phyloP scores from a whole-genome alignment of 2,888 invertebrate species.

The Brassicogethes aeneus region DNA sequence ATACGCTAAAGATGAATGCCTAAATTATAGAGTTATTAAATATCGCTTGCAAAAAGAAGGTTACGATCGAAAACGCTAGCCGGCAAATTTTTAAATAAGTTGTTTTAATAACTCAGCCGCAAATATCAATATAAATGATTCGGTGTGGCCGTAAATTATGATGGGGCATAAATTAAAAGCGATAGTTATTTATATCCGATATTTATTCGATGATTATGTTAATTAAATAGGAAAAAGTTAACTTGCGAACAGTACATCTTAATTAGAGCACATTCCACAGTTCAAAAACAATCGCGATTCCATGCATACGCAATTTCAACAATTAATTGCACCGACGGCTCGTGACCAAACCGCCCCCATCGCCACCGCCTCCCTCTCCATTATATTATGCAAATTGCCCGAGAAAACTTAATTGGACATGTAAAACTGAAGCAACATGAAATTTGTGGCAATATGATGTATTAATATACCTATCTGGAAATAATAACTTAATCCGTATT shows the following conservation, averaged over 20 bases:
- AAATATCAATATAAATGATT: conserved; percentile 1
- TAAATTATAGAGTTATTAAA: conserved; percentile 1
- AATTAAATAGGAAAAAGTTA: conserved; percentile 20
- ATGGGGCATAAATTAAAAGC: conserved; percentile 11
- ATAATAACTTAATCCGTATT: too few species aligned
- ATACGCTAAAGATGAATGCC: background rate
- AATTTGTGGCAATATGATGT: too few species aligned
- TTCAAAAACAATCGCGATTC: background rate
- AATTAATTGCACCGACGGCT: background rate
- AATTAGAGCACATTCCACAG: conserved; percentile 16
- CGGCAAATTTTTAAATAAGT: background rate
- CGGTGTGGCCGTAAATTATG: conserved; percentile 12
- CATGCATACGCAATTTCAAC: background rate
- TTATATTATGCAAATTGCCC: background rate
- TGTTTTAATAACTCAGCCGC: background rate
- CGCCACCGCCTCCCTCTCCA: conserved; percentile 1
- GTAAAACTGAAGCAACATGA: too few species aligned
- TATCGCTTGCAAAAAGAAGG: background rate
- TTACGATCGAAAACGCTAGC: background rate
- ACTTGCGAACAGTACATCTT: conserved; percentile 18
- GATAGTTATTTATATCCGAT: conserved; percentile 14
- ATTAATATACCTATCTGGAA: too few species aligned
- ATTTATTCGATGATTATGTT: conserved; percentile 22
- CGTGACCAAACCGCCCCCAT: conserved; percentile 6
- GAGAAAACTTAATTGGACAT: too few species aligned